These are phyloP conservation scores for Arremon aurantiirostris DNA, from an alignment of 2,797 vertebrate genomes.

Conservation along the genomic window DNA sequence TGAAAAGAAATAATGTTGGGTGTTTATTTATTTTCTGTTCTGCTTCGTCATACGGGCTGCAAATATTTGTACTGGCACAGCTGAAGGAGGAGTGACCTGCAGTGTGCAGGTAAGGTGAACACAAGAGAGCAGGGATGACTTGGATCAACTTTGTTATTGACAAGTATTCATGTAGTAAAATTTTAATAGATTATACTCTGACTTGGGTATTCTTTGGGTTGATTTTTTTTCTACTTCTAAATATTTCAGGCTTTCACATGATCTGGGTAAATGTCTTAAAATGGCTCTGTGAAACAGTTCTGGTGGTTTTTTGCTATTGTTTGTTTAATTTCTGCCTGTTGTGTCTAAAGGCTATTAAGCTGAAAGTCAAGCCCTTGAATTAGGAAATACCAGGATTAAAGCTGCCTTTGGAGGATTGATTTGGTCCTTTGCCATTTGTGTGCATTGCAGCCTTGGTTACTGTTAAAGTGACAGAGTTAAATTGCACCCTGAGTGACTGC, in stretches of 20 bases:
- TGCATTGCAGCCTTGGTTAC: background rate
- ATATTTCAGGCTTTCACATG: background rate
- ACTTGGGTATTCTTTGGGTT: background rate
- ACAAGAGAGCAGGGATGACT: background rate
- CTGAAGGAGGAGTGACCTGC: background rate
- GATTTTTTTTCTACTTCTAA: background rate
- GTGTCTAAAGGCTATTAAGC: background rate
- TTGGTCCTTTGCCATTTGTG: background rate
- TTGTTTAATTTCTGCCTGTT: slow-evolving; percentile 2
- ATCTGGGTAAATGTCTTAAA: background rate
- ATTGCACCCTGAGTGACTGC: background rate
- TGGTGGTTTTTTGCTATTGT: background rate
- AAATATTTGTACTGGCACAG: background rate
- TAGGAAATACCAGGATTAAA: slow-evolving; percentile 38
- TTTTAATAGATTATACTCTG: background rate
- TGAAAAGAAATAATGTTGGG: background rate
- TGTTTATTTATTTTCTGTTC: background rate
- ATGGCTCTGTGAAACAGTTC: background rate
- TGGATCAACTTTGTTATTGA: background rate
- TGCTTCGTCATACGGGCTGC: background rate
- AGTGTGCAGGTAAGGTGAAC: background rate
- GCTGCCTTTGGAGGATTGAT: slow-evolving; percentile 8
- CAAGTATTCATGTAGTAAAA: background rate
- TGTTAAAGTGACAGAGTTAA: background rate
- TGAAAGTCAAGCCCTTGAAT: slow-evolving; percentile 13